Conservation (phyloP, 2,113 vertebrate genomes). For the Fukomys damarensis region DNA sequence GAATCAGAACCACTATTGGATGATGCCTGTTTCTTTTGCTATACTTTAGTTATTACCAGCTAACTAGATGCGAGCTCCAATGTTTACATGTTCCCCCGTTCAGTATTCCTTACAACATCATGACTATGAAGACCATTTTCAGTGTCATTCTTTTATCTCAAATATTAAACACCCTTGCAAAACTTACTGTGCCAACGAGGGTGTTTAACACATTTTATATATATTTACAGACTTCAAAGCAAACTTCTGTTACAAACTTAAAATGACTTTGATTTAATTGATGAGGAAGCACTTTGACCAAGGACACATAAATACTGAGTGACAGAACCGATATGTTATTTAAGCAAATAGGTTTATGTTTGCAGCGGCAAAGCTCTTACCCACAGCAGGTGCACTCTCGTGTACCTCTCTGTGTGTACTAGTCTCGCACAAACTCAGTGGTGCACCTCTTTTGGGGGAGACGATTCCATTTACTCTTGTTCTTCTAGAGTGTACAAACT, state of each 20-base stretch:
- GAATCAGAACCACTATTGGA: not conserved
- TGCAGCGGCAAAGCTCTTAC: not conserved
- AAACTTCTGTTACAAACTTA: not conserved
- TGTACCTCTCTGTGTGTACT: fast-evolving
- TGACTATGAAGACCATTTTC: not conserved
- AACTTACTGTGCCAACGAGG: not conserved
- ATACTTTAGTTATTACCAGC: not conserved
- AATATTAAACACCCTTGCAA: not conserved
- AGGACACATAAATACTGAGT: not conserved
- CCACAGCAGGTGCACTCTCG: fast-evolving
- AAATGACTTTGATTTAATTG: not conserved
- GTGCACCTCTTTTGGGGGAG: not conserved
- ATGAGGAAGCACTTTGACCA: not conserved
- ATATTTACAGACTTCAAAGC: not conserved
- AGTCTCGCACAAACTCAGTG: too few species aligned
- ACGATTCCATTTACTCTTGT: not conserved
- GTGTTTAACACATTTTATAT: not conserved
- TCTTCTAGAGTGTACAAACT: not conserved
- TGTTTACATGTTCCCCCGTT: not conserved
- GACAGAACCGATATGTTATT: not conserved
- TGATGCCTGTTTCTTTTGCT: not conserved
- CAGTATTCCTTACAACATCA: not conserved
- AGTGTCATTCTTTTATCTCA: not conserved
- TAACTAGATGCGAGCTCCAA: not conserved
- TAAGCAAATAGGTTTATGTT: too few species aligned